Evolutionary conservation across 92 coral and sea anemone genomes (phyloP).

Genomic region (Zoanthus gigantus): DNA sequence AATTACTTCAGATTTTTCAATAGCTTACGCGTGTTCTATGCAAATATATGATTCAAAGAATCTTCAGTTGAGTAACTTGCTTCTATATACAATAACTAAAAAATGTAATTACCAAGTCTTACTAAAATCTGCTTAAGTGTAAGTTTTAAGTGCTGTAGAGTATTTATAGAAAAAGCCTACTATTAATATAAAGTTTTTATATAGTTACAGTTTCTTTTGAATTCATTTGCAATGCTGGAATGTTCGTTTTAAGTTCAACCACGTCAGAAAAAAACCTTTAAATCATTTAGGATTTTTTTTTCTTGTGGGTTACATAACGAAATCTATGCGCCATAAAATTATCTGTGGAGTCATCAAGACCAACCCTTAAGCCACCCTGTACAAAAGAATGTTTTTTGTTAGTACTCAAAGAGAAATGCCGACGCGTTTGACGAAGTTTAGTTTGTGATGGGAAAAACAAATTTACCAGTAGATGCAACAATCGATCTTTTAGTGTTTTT

Average conservation of each 20-base stretch:
- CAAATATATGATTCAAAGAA: too few species aligned
- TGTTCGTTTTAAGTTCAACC: too few species aligned
- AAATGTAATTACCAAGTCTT: not conserved
- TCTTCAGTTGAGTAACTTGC: too few species aligned
- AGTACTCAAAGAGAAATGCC: not conserved
- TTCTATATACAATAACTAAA: too few species aligned
- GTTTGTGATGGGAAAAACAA: constrained; percentile 5
- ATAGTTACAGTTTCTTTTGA: too few species aligned
- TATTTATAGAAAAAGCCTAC: too few species aligned
- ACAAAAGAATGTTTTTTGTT: constrained; percentile 11
- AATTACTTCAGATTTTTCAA: too few species aligned
- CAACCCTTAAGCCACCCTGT: not conserved
- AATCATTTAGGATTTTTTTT: too few species aligned
- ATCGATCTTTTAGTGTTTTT: not conserved
- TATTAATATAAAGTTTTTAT: too few species aligned
- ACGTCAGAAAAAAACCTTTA: too few species aligned
- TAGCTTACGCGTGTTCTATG: too few species aligned
- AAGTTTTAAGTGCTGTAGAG: not conserved
- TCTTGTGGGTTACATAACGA: not conserved
- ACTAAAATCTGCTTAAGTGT: not conserved
- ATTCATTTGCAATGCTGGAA: too few species aligned
- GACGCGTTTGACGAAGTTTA: not conserved
- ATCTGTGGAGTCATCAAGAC: not conserved
- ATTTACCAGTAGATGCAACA: not conserved
- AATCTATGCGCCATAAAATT: constrained; percentile 6